These are phyloP conservation scores for Limenitis camilla DNA, from an alignment of 2,888 invertebrate genomes.

Conservation along the genomic window DNA sequence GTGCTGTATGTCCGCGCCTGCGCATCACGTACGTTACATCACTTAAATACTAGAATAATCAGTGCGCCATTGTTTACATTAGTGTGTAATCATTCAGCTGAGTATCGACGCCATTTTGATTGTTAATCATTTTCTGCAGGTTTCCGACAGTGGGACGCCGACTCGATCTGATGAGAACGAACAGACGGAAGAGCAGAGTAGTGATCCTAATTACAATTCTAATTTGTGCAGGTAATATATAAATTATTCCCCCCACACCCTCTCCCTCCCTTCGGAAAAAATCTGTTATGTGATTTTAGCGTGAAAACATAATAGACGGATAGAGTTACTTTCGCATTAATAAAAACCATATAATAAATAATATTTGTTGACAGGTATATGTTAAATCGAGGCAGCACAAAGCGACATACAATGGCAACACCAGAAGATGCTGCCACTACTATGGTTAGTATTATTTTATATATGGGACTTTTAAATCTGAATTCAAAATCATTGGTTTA, in stretches of 20 bases:
- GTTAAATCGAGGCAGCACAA: constrained; percentile 78
- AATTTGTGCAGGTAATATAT: constrained; percentile 66
- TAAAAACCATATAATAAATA: too few species aligned
- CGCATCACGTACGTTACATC: constrained; percentile 3
- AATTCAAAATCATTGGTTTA: too few species aligned
- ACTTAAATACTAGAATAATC: too few species aligned
- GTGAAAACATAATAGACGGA: too few species aligned
- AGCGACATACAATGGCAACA: constrained; percentile 86
- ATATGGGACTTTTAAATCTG: too few species aligned
- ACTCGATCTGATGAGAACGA: constrained; percentile 38
- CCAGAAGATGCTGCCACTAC: constrained; percentile 76
- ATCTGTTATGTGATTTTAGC: too few species aligned
- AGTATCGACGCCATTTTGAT: too few species aligned
- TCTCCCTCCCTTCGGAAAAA: neutral
- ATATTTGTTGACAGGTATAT: constrained; percentile 72
- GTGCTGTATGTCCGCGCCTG: constrained; percentile 40
- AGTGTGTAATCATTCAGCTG: too few species aligned
- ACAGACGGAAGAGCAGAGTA: constrained; percentile 48
- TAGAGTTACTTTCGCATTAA: too few species aligned
- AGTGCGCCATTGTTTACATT: too few species aligned
- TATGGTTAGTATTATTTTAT: constrained; percentile 13
- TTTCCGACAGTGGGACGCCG: constrained; percentile 52
- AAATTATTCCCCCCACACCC: neutral
- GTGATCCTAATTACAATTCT: constrained; percentile 51
- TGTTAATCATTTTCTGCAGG: constrained; percentile 31